These are phyloP conservation scores for Scomberomorus guttatus DNA, from an alignment of 2,797 vertebrate genomes.

Conservation along the genomic window DNA sequence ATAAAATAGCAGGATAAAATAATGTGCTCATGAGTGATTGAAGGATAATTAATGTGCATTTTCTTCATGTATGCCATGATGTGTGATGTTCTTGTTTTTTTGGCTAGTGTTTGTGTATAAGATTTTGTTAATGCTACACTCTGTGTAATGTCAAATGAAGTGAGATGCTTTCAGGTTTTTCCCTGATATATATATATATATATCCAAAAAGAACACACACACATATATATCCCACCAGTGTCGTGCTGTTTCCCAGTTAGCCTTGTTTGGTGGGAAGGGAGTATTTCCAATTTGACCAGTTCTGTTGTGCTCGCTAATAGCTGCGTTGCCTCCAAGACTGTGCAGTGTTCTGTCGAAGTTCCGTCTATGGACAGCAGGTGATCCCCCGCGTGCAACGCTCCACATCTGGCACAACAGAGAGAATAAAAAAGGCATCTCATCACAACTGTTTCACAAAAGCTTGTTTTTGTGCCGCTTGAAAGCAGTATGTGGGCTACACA, in stretches of 20 bases:
- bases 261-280: conserved; percentile 91
- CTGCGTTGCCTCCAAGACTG: conserved; percentile 93
- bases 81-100: too few species aligned
- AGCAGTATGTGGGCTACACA: too few species aligned
- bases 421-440: neutral
- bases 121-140: too few species aligned
- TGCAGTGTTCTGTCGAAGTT: conserved; percentile 95
- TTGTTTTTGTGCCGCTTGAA: neutral
- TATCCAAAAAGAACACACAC: neutral
- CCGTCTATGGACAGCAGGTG: conserved; percentile 96
- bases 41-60: neutral
- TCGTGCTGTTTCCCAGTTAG: conserved; percentile 90
- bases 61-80: too few species aligned
- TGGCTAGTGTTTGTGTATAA: too few species aligned
- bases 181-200: too few species aligned
- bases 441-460: neutral
- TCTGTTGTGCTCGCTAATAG: conserved; percentile 92
- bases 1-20: neutral
- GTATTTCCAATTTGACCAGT: conserved; percentile 92
- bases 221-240: conserved; percentile 84
- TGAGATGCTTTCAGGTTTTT: too few species aligned
- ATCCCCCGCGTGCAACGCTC: conserved; percentile 91
- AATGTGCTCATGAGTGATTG: neutral
- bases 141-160: too few species aligned
- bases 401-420: conserved; percentile 85